Evolutionary conservation across 1,140 invertebrate genomes (phyloP).

Genomic region (Lucilia sericata): DNA sequence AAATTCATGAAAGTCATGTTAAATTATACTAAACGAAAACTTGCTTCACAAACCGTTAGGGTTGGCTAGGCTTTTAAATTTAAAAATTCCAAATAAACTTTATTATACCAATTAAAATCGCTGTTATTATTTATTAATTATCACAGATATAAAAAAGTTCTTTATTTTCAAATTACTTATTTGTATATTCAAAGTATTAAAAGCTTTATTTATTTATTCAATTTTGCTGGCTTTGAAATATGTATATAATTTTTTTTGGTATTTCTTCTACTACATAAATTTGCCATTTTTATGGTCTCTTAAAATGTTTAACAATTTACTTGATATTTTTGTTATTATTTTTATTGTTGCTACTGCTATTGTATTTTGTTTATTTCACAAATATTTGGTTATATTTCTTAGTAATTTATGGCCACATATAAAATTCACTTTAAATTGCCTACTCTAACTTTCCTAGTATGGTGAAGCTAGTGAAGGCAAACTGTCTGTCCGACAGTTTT

Average conservation of each 20-base stretch:
- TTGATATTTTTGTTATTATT: neutral
- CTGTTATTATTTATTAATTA: no score
- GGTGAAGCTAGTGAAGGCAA: no score
- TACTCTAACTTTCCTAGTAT: neutral
- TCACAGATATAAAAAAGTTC: no score
- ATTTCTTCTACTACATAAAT: neutral
- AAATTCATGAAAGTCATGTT: no score
- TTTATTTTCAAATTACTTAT: no score
- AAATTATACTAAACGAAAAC: no score
- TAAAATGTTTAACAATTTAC: conserved; percentile 2
- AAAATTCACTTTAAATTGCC: conserved; percentile 22
- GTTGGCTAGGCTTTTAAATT: no score
- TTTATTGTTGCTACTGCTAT: neutral
- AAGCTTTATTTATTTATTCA: neutral
- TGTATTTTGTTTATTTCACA: conserved; percentile 16
- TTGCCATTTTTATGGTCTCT: neutral
- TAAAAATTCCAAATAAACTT: no score
- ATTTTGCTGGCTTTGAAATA: neutral
- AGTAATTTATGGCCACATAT: conserved; percentile 10
- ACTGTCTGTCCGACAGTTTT: no score
- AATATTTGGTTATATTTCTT: neutral
- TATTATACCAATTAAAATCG: no score
- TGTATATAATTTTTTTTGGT: neutral
- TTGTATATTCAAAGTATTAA: no score
- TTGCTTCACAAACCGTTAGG: no score